phyloP scores from a whole-genome alignment of 2,113 vertebrate genomes.

The Astatotilapia flaviijosephi region DNA sequence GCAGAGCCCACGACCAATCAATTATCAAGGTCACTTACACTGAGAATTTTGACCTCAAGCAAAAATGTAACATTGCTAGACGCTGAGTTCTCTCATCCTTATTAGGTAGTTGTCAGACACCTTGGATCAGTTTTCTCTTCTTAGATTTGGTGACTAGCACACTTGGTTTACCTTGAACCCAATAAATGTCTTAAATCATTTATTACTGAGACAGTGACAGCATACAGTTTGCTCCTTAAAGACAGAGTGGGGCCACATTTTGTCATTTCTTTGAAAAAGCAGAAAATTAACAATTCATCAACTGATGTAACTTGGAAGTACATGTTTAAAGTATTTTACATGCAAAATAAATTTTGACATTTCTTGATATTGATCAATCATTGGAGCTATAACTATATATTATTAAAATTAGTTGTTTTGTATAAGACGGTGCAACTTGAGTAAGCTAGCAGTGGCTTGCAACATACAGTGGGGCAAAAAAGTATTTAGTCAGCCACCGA shows the following conservation, averaged over 20 bases:
- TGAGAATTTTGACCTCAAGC: neutral
- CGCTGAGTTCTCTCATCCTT: neutral
- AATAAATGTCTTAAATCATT: neutral
- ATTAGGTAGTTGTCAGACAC: neutral
- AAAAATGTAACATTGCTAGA: neutral
- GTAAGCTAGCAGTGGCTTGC: neutral
- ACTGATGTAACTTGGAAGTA: fast-evolving
- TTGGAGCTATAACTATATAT: neutral
- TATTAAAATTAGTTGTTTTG: neutral
- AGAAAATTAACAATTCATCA: neutral
- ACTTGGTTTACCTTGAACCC: neutral
- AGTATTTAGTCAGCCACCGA: too few species aligned
- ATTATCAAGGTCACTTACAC: neutral
- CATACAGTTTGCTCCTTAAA: neutral
- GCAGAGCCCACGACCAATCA: neutral
- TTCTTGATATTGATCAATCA: neutral
- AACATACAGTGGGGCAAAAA: too few species aligned
- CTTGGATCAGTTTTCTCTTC: neutral
- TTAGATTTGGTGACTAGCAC: neutral
- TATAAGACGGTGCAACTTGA: neutral
- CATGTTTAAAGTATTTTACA: neutral
- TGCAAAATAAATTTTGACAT: neutral
- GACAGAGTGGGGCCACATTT: neutral
- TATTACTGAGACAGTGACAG: neutral
- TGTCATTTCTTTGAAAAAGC: neutral